Percentiles rank a stretch among this genome's conserved stretches.
Evolutionary conservation across 64 coral and sea anemone species (phyloP).

Genomic region (Stichodactyla helianthus): DNA sequence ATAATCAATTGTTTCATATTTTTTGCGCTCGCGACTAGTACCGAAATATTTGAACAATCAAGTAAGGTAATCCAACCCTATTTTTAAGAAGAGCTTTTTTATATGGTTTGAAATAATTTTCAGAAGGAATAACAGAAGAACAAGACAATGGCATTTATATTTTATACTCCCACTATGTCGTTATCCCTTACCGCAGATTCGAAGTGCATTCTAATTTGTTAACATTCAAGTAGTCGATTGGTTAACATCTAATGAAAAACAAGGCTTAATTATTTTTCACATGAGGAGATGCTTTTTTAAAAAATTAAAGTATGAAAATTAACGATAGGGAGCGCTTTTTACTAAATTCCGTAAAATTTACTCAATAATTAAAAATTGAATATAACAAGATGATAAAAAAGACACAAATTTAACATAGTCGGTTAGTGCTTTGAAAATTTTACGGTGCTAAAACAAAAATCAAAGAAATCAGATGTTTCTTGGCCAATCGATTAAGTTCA

Average conservation of each 20-base stretch:
- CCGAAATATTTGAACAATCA: background rate
- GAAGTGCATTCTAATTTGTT: background rate
- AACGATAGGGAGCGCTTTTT: background rate
- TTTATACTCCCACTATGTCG: background rate
- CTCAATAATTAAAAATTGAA: background rate
- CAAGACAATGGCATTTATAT: background rate
- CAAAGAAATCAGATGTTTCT: too few relatives aligned
- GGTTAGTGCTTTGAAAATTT: background rate
- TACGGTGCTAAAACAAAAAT: background rate
- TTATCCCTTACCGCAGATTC: background rate
- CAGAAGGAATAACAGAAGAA: background rate
- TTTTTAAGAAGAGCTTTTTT: too few relatives aligned
- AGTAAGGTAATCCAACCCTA: too few relatives aligned
- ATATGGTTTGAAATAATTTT: background rate
- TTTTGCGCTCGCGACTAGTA: background rate
- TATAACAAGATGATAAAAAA: background rate
- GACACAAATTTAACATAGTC: background rate
- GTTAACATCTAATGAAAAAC: background rate
- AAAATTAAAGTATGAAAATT: background rate
- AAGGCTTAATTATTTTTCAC: background rate
- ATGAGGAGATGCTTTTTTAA: too few relatives aligned
- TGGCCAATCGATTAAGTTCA: too few relatives aligned
- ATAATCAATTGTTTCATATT: background rate
- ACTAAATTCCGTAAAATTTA: background rate
- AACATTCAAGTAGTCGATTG: background rate